Evolutionary conservation across 2,888 invertebrate species (phyloP).

Genomic region (Cancer borealis): DNA sequence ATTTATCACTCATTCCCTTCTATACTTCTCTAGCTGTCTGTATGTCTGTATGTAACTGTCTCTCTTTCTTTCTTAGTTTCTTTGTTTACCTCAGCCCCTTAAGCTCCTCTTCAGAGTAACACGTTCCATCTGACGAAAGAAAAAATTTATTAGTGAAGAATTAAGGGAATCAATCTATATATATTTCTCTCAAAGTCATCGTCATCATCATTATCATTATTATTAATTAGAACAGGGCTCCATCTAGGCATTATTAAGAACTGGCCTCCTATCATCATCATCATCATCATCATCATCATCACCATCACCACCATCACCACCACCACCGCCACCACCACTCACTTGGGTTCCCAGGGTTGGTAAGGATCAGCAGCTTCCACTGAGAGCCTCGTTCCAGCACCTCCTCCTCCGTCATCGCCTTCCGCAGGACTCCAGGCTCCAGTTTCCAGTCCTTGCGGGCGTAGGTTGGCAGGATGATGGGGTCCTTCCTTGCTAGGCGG

Average conservation of each 20-base stretch:
- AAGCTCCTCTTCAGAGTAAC: conserved; percentile 72
- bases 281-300: neutral
- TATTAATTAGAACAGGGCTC: too few species aligned
- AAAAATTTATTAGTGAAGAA: neutral
- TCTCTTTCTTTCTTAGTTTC: neutral
- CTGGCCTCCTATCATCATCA: neutral
- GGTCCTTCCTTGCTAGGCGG: conserved; percentile 69
- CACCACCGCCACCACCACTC: neutral
- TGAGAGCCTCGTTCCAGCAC: neutral
- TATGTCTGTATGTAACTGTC: neutral
- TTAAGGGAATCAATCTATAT: neutral
- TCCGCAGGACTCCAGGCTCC: conserved; percentile 59
- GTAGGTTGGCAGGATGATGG: conserved; percentile 52
- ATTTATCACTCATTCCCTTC: neutral
- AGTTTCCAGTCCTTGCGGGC: conserved; percentile 69
- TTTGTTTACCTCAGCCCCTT: conserved; percentile 59
- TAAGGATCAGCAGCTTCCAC: conserved; percentile 72
- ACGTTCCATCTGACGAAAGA: conserved; percentile 68
- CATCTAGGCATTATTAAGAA: too few species aligned
- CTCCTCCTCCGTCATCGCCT: conserved; percentile 27
- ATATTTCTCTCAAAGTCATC: neutral
- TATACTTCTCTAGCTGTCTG: neutral
- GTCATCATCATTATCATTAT: neutral
- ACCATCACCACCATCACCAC: neutral
- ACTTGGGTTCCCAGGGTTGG: conserved; percentile 77